A percentile compares a stretch with the other conserved stretches of the same genome.
Conservation (phyloP, 1,140 invertebrate genomes). For the Drosophila nasuta region DNA sequence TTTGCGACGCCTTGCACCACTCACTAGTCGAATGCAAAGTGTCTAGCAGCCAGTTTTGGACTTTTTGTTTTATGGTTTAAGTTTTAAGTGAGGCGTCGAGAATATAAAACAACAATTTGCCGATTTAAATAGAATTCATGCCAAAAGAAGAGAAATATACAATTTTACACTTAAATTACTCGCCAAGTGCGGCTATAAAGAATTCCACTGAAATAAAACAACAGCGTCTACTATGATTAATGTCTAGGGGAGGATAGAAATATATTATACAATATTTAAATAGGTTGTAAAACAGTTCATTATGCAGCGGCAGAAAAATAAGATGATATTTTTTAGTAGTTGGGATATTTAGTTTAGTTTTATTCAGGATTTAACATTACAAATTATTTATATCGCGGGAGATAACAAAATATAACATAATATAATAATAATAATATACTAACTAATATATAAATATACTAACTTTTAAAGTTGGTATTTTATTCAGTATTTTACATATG, state of each 20-base stretch:
- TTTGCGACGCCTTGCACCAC: conserved; percentile 39
- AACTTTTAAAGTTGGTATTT: no score
- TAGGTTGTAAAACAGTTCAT: not conserved
- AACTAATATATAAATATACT: no score
- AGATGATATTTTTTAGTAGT: no score
- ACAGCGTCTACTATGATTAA: not conserved
- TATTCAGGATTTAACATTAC: no score
- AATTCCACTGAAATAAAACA: not conserved
- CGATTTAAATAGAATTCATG: conserved; percentile 27
- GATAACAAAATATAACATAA: no score
- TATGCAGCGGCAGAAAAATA: no score
- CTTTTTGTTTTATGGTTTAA: conserved; percentile 75
- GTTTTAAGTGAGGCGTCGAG: conserved; percentile 55
- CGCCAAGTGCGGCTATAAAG: conserved; percentile 4
- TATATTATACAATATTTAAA: not conserved
- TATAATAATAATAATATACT: no score
- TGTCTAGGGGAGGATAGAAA: not conserved
- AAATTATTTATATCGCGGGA: no score
- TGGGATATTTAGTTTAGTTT: no score
- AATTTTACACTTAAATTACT: not conserved
- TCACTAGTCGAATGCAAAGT: conserved; percentile 30
- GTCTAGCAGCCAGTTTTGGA: conserved; percentile 38
- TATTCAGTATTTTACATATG: no score
- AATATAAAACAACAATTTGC: conserved; percentile 19
- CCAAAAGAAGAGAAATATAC: not conserved